These are phyloP conservation scores for Dolichallabes microphthalmus DNA, from an alignment of 2,113 vertebrate species.

Conservation along the genomic window DNA sequence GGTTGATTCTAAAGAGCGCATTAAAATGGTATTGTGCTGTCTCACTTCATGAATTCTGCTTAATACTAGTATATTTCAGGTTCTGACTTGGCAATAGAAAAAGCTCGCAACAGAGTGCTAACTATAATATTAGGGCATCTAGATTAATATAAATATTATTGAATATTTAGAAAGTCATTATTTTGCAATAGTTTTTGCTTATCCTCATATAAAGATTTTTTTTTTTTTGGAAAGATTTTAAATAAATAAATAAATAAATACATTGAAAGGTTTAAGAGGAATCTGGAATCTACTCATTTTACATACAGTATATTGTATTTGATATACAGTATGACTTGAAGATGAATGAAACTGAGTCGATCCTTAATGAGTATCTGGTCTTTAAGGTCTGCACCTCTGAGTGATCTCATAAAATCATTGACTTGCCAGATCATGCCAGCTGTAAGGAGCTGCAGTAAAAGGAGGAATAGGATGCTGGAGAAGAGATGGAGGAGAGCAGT, in stretches of 20 bases:
- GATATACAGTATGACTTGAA: not conserved
- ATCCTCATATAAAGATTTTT: not conserved
- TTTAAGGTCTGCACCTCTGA: not conserved
- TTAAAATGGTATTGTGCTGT: not conserved
- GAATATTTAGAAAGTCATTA: not conserved
- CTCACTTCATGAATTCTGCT: not conserved
- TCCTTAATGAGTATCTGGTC: not conserved
- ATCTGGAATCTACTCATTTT: not conserved
- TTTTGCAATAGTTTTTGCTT: not conserved
- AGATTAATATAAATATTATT: not conserved
- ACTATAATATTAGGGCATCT: not conserved
- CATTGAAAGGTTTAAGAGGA: not conserved
- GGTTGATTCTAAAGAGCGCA: not conserved
- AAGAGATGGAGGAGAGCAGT: constrained; percentile 5
- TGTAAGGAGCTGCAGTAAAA: constrained; percentile 24
- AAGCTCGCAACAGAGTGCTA: not conserved
- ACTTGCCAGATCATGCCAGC: constrained; percentile 27
- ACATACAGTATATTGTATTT: not conserved
- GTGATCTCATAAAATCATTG: constrained; percentile 24
- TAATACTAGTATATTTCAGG: not conserved
- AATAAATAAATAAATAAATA: not conserved
- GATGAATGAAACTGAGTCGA: not conserved
- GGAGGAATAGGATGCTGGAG: not conserved
- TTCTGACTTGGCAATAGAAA: not conserved
- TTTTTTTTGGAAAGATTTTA: not conserved